These are phyloP conservation scores for Cataglyphis albicans DNA, from an alignment of 2,888 invertebrate species.

Conservation along the genomic window DNA sequence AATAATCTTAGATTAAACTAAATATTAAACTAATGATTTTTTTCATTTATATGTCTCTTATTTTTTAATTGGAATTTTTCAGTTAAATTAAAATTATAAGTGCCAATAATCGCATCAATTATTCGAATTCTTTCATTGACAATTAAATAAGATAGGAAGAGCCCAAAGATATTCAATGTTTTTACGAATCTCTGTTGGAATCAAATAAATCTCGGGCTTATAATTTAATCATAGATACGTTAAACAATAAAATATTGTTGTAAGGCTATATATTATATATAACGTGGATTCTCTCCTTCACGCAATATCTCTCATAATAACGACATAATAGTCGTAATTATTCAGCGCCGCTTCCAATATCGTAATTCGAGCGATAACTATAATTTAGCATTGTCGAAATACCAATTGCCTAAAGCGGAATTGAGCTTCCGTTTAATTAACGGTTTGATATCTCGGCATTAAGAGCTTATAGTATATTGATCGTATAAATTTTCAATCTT, in stretches of 20 bases:
- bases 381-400: conserved; percentile 69
- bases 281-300: neutral
- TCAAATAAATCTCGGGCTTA: neutral
- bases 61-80: neutral
- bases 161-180: neutral
- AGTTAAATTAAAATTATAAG: neutral
- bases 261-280: neutral
- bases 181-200: neutral
- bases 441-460: conserved; percentile 66
- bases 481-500: conserved; percentile 62
- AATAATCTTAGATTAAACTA: neutral
- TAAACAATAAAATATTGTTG: neutral
- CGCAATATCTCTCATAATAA: conserved; percentile 9
- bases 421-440: conserved; percentile 70
- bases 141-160: conserved; percentile 11
- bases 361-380: conserved; percentile 65
- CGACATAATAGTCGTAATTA: conserved; percentile 52
- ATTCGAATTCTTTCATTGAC: conserved; percentile 1
- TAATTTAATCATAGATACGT: neutral
- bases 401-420: conserved; percentile 62
- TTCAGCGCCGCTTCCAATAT: conserved; percentile 61
- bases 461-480: conserved; percentile 66
- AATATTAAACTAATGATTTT: neutral
- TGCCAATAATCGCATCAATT: conserved; percentile 8
- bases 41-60: too few species aligned